Base-by-base conservation (phyloP, 2,113 vertebrate genomes). In the Meles meles region DNA sequence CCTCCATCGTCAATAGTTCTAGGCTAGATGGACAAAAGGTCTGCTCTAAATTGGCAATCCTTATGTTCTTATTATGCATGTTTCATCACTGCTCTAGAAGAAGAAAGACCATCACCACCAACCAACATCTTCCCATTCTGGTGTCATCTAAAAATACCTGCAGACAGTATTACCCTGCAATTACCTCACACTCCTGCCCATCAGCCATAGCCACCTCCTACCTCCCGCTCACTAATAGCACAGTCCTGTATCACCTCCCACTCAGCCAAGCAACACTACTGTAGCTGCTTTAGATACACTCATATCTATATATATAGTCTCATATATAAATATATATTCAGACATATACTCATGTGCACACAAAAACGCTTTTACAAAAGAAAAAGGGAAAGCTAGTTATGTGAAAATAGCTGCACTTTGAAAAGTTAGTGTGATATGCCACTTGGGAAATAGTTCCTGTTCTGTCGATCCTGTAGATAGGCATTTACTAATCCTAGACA, bases 171-270 rank as follows among this genome's bases (percentile, higher is more conserved):
- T 97, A 98, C 98, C 80, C 98, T 98, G 97, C 97, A 85, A 96
- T 98, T 98, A 97, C 98, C 96, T 98, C 87, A 97, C 96, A 97
- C 98, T 96, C 98, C 98, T 99, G 98, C 98, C 98, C 98, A 98
- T 98, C 98, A 99, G 98, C 95, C 98, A 93, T 98, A 98, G 98
- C 98, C 98, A 99, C 99, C 98, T 98, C 99, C 99, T 95, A 99
- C 99, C 98, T 98, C 98, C 97, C 97, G 98, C 98, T 98, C 99
- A 99, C 99, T 99, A 99, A 99, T 99, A 99, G 99, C 98, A 98
- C 97, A 98, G 98, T 98, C 98, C 98, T 99, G 98, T 98, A 97
- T 98, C 99, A 99, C 99, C 98, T 99, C 99, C 99, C 98, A 99
- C 99, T 98, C 98, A 98, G 98, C 98, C 82, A 97, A 98, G 98